Percentiles rank a stretch among this genome's conserved stretches.
Evolutionary conservation across 2,113 vertebrate species (phyloP).

Genomic region (Suncus etruscus): DNA sequence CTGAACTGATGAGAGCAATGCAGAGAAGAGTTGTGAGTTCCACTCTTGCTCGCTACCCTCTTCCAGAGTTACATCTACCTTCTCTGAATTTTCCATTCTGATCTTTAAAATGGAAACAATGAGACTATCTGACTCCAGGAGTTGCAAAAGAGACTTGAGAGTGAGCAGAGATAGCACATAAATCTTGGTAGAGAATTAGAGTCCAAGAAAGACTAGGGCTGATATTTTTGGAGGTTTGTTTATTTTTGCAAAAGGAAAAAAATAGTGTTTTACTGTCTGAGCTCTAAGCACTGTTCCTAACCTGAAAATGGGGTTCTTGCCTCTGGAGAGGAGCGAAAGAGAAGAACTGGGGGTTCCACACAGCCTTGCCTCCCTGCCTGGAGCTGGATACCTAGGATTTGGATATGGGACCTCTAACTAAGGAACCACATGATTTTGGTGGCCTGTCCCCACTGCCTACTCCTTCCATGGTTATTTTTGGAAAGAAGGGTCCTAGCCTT

Average conservation of each 20-base stretch:
- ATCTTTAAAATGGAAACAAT: conserved; percentile 18
- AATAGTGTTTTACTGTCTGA: background rate
- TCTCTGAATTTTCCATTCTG: background rate
- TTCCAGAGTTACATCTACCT: background rate
- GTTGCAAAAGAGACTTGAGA: background rate
- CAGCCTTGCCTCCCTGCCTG: background rate
- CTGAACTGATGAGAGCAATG: background rate
- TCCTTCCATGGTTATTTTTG: too few species aligned
- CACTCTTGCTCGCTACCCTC: too few species aligned
- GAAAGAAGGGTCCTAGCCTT: background rate
- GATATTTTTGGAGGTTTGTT: background rate
- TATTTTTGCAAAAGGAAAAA: background rate
- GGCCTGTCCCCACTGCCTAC: background rate
- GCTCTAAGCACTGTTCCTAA: background rate
- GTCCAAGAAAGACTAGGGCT: background rate
- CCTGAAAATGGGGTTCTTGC: background rate
- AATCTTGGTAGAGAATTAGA: too few species aligned
- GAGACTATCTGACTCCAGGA: background rate
- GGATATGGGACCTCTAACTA: background rate
- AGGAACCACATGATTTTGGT: background rate
- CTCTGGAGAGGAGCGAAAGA: background rate
- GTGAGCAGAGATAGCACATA: too few species aligned
- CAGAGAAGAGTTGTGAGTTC: background rate
- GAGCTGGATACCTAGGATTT: background rate
- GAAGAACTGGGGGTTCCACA: background rate